Base-by-base conservation (phyloP, 1,140 invertebrate genomes). In the Maniola jurtina region DNA sequence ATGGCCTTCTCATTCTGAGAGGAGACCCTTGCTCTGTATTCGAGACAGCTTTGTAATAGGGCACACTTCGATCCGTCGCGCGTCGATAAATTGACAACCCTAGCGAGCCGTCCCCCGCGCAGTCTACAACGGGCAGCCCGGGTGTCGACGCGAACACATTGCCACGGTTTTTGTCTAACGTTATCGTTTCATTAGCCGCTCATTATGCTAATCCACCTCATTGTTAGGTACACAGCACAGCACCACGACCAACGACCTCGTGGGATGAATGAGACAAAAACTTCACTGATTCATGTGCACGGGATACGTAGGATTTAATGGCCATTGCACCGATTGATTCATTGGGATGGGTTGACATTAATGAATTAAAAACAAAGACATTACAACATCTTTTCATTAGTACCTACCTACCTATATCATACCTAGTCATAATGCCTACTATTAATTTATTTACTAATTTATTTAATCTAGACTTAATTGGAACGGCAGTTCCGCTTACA, bases 121-220 rank as follows among this genome's bases (percentile, higher is more conserved):
- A 16, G 15, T 42, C 40, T 36, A 25, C 48, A 11, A 5, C 35
- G 13, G 16, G n/a, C 48, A 54, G 48, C 15, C 59, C 11, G 47
- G 2, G 45, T 65, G 63, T 10, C 56, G 63, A 65, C 63, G 48
- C 50, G 55, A 56, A 65, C 63, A 66, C 59, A 66, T 60, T 60
- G 36, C 64, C 64, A 47, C 56, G 58, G 36, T 66, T 66, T 66
- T 66, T 66, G 57, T 60, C 47, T 42, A 60, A 52, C 25, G 13
- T 52, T 52, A 66, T 66, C 57, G n/a, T 66, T 54, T 58, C 45
- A 66, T 64, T 64, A 64, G 42, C 11, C 42, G 54, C 54, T 64
- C 62, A 58, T 66, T 66, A 66, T 66, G 64, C 47, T 61, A 61
- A 60, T 61, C 25, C n/a, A n/a, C n/a, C 25, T 25, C 25, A 25